Base-by-base conservation (phyloP, 64 coral and sea anemone species). In the Anthopleura sola region DNA sequence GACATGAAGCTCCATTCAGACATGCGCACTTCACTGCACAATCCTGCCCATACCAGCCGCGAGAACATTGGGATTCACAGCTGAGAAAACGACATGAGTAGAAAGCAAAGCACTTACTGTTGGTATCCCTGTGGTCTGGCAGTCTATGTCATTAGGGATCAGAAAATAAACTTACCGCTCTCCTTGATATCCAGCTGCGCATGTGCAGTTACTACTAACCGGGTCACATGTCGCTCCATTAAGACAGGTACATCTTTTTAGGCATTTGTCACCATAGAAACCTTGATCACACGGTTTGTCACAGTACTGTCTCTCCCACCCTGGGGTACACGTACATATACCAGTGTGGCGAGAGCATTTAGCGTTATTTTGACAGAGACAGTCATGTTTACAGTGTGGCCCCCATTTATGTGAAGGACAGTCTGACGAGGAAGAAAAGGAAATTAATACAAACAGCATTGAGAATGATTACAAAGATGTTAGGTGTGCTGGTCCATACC, bases 401-500 rank as follows among this genome's bases (percentile, higher is more conserved):
- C 93, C 93, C 75, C 82, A 95, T 48, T 95, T 92, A 36, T 83
- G 82, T 29, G 93, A 76, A 19, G 90, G 93, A 26, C 93, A 95
- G 23, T 78, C 93, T 95, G 81, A 55, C 31, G 12, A 85, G 29
- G 21, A 58, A 85, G 21, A 5, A 32, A 15, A 6, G 5, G 50
- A 12, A 81, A 36, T 14, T 53, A 23, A 37, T 4, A 77, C n/a
- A 28, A 36, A 36, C n/a, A 17, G n/a, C n/a, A n/a, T n/a, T n/a
- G n/a, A n/a, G n/a, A n/a, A n/a, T n/a, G n/a, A n/a, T n/a, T n/a
- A n/a, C n/a, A n/a, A n/a, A n/a, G n/a, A n/a, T n/a, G n/a, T n/a
- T n/a, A n/a, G n/a, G n/a, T n/a, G n/a, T n/a, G n/a, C n/a, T n/a
- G n/a, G n/a, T n/a, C n/a, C n/a, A n/a, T n/a, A n/a, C n/a, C n/a